Evolutionary conservation across 2,888 invertebrate species (phyloP).

Genomic region (Falcaria lacertinaria): DNA sequence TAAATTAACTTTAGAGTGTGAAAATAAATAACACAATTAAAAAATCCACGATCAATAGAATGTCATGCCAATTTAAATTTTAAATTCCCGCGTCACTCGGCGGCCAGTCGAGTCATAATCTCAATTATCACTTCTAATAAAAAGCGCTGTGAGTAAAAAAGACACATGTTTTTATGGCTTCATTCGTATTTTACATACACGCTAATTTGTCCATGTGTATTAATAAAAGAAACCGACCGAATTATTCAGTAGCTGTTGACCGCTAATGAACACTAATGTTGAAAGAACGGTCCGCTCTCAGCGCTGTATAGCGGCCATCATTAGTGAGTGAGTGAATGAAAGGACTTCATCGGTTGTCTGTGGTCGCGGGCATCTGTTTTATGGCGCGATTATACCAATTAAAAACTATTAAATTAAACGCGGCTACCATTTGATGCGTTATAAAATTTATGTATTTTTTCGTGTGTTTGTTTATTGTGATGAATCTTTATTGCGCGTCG

Average conservation of each 20-base stretch:
- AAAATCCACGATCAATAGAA: slow-evolving; percentile 16
- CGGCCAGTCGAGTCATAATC: slow-evolving; percentile 70
- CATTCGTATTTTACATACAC: slow-evolving; percentile 75
- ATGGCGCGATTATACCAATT: slow-evolving; percentile 73
- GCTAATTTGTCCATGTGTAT: slow-evolving; percentile 76
- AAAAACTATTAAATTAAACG: slow-evolving; percentile 73
- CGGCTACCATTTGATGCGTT: slow-evolving; percentile 71
- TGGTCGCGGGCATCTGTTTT: slow-evolving; percentile 59
- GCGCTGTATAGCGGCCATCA: slow-evolving; percentile 53
- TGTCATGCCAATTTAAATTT: slow-evolving; percentile 60
- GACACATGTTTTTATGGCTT: slow-evolving; percentile 68
- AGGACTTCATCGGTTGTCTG: slow-evolving; percentile 65
- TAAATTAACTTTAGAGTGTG: slow-evolving; percentile 4
- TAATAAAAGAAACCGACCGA: slow-evolving; percentile 70
- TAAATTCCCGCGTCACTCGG: slow-evolving; percentile 39
- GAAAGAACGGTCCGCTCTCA: slow-evolving; percentile 53
- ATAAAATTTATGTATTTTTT: slow-evolving; percentile 52
- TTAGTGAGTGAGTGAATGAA: slow-evolving; percentile 62
- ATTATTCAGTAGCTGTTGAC: slow-evolving; percentile 74
- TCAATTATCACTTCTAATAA: slow-evolving; percentile 75
- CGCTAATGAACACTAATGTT: slow-evolving; percentile 74
- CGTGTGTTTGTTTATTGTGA: slow-evolving; percentile 74
- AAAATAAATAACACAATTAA: slow-evolving; percentile 5
- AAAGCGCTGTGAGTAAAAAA: slow-evolving; percentile 57
- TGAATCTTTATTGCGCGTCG: slow-evolving; percentile 53